A percentile compares a stretch with the other conserved stretches of the same genome.
phyloP scores from a whole-genome alignment of 2,113 vertebrate species.

The Glaucidium brasilianum region DNA sequence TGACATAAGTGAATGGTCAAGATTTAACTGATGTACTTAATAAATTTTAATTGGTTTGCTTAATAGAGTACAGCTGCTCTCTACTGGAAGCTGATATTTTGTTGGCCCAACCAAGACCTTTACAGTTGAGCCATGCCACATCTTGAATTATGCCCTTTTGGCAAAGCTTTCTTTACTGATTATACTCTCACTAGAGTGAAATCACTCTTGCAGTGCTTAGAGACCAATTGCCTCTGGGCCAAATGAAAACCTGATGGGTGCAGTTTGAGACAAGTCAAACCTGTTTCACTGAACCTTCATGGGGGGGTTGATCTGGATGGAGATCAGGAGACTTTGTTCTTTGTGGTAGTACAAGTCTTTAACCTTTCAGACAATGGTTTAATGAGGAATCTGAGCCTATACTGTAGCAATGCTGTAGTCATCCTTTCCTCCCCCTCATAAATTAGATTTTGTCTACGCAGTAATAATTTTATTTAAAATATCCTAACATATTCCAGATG shows the following conservation, averaged over 20 bases:
- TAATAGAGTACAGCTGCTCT: not conserved
- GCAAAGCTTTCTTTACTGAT: not conserved
- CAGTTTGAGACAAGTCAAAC: conserved; percentile 31
- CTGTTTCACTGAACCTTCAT: not conserved
- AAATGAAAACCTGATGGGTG: not conserved
- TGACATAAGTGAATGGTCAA: not conserved
- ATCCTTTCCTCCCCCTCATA: not conserved
- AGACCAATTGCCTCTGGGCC: not conserved
- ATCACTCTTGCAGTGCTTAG: not conserved
- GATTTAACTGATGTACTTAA: not conserved
- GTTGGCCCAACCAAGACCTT: not conserved
- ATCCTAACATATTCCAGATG: not conserved
- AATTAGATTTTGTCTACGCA: not conserved
- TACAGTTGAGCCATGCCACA: not conserved
- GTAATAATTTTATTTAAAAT: conserved; percentile 3
- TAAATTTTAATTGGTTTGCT: not conserved
- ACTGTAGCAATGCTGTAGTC: not conserved
- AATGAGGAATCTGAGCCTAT: not conserved
- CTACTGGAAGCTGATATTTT: not conserved
- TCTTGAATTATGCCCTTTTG: not conserved
- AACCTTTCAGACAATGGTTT: not conserved
- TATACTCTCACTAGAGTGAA: not conserved
- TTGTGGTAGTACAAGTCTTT: not conserved
- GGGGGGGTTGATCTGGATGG: not conserved
- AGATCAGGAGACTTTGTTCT: not conserved